These are phyloP conservation scores for Melitaea cinxia DNA, from an alignment of 1,140 invertebrate genomes.

Conservation along the genomic window DNA sequence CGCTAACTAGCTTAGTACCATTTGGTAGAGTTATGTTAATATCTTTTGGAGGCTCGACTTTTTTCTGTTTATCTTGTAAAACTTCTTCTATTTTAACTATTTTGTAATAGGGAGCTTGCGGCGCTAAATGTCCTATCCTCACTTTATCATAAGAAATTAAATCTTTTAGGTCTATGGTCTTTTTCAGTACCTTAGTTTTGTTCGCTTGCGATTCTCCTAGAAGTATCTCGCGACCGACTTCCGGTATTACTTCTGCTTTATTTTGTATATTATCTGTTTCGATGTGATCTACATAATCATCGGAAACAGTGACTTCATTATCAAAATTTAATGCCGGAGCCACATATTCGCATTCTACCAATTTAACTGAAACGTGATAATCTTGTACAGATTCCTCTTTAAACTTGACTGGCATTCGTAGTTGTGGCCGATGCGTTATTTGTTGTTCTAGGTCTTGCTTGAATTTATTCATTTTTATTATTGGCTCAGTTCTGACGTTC, in stretches of 20 bases:
- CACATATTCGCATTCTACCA: slow-evolving; percentile 38
- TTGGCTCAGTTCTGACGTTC: slow-evolving; percentile 18
- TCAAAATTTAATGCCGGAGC: slow-evolving; percentile 22
- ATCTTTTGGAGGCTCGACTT: slow-evolving; percentile 11
- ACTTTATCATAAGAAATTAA: slow-evolving; percentile 44
- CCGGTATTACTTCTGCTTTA: slow-evolving; percentile 47
- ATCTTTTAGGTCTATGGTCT: slow-evolving; percentile 51
- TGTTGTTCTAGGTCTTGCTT: slow-evolving; percentile 10
- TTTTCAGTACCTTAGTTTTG: slow-evolving; percentile 33
- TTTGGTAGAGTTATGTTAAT: slow-evolving; percentile 48
- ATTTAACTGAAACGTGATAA: slow-evolving; percentile 43
- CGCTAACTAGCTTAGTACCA: slow-evolving; percentile 59
- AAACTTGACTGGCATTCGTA: slow-evolving; percentile 56
- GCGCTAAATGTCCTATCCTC: slow-evolving; percentile 54
- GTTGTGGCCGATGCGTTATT: neutral
- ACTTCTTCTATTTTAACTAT: slow-evolving; percentile 61
- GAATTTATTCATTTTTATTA: slow-evolving; percentile 57
- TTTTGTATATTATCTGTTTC: slow-evolving; percentile 29
- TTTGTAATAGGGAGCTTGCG: slow-evolving; percentile 65
- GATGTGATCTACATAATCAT: slow-evolving; percentile 8
- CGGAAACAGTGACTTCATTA: slow-evolving; percentile 4
- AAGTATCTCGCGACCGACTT: slow-evolving; percentile 65
- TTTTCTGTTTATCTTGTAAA: slow-evolving; percentile 20
- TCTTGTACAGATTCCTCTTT: slow-evolving; percentile 31
- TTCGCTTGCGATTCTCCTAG: slow-evolving; percentile 44